A percentile compares a stretch with the other conserved stretches of the same genome.
Evolutionary conservation across 2,113 vertebrate genomes (phyloP).

Genomic region (Epinephelus fuscoguttatus): DNA sequence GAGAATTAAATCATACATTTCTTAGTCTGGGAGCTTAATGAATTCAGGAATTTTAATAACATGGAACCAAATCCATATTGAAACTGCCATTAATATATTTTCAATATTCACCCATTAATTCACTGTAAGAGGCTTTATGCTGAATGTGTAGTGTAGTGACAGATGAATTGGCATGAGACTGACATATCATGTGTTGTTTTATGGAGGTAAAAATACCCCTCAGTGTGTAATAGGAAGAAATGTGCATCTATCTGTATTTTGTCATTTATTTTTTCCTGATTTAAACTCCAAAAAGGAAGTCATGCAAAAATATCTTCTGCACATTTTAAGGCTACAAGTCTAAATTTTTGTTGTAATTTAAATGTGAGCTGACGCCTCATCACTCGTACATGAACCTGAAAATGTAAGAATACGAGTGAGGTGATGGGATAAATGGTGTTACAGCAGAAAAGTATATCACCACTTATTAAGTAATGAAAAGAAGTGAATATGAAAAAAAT

Average conservation of each 20-base stretch:
- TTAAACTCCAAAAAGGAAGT: too few species aligned
- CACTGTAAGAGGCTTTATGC: neutral
- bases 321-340: too few species aligned
- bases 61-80: neutral
- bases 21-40: neutral
- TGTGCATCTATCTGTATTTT: neutral
- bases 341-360: neutral
- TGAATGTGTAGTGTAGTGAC: neutral
- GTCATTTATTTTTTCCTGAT: neutral
- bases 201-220: neutral
- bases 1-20: neutral
- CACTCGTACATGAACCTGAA: neutral
- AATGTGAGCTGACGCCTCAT: neutral
- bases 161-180: neutral
- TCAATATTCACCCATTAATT: neutral
- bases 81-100: neutral
- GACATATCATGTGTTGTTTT: neutral
- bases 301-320: neutral
- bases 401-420: neutral
- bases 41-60: neutral
- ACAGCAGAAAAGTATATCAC: neutral
- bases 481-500: slow-evolving; percentile 21
- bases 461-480: neutral
- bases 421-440: neutral
- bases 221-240: neutral